Conservation (phyloP, 2,797 vertebrate species). For the Paramormyrops hopkinsi region DNA sequence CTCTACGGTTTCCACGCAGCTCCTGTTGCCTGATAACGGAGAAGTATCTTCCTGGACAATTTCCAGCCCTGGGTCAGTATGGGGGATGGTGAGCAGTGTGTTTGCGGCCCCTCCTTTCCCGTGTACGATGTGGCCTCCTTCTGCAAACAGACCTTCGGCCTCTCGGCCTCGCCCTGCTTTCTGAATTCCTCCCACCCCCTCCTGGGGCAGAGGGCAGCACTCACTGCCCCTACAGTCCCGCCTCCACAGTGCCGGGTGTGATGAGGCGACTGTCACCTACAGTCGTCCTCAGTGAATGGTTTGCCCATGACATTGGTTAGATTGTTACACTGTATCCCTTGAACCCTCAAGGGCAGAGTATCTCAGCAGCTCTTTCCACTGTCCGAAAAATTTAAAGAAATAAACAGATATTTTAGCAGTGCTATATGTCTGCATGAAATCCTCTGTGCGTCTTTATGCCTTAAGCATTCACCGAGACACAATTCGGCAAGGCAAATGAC, state of each 20-base stretch:
- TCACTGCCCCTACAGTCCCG: background rate
- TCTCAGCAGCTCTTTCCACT: background rate
- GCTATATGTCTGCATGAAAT: background rate
- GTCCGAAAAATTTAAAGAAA: background rate
- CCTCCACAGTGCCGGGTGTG: background rate
- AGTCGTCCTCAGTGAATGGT: background rate
- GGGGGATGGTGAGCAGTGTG: background rate
- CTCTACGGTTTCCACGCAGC: background rate
- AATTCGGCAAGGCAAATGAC: background rate
- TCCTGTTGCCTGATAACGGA: background rate
- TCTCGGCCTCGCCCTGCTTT: background rate
- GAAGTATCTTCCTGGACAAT: background rate
- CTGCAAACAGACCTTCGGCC: constrained; percentile 13
- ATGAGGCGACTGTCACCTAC: background rate
- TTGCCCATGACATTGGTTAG: background rate
- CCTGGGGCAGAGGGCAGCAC: background rate
- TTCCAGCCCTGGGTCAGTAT: background rate
- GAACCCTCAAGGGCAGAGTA: background rate
- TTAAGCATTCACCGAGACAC: background rate
- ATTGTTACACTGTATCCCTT: background rate
- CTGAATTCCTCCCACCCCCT: background rate
- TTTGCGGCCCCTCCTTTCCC: background rate
- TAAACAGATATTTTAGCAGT: background rate
- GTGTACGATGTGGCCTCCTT: background rate
- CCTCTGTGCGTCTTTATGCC: background rate